Evolutionary conservation across 1,140 invertebrate genomes (phyloP).

Genomic region (Ips typographus): DNA sequence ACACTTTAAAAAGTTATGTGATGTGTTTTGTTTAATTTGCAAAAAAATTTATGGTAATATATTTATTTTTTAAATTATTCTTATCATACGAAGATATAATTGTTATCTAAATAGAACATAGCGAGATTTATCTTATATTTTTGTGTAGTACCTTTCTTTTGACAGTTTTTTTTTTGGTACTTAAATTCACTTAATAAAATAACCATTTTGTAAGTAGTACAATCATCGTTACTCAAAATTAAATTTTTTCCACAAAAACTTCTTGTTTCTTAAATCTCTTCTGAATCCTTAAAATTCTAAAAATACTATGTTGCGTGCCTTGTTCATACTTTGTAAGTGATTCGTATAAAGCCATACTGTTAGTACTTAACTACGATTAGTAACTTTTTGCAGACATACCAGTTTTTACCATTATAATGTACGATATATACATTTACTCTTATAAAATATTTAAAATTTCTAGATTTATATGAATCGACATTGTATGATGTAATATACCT

Average conservation of each 20-base stretch:
- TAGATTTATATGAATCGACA: conserved; percentile 49
- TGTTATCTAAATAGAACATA: too few relatives aligned
- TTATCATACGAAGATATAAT: too few relatives aligned
- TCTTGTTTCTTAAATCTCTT: too few relatives aligned
- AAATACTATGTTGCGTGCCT: conserved; percentile 46
- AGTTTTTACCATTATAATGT: conserved; percentile 35
- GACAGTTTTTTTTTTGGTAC: not conserved
- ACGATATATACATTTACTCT: conserved; percentile 30
- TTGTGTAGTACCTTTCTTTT: not conserved
- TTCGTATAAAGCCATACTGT: conserved; percentile 23
- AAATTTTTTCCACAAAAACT: too few relatives aligned
- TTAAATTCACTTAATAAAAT: too few relatives aligned
- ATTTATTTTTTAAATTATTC: too few relatives aligned
- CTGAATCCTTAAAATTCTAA: not conserved
- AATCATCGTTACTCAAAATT: too few relatives aligned
- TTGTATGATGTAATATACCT: conserved; percentile 43
- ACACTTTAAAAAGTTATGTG: too few relatives aligned
- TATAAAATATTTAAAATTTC: conserved; percentile 41
- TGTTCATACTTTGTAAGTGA: conserved; percentile 46
- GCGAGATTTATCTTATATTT: too few relatives aligned
- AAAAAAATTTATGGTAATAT: too few relatives aligned
- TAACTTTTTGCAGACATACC: conserved; percentile 40
- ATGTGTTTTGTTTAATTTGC: too few relatives aligned
- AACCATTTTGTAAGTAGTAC: too few relatives aligned
- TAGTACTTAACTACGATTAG: conserved; percentile 28